Conservation (phyloP, 2,888 invertebrate species). For the Tigriopus californicus region DNA sequence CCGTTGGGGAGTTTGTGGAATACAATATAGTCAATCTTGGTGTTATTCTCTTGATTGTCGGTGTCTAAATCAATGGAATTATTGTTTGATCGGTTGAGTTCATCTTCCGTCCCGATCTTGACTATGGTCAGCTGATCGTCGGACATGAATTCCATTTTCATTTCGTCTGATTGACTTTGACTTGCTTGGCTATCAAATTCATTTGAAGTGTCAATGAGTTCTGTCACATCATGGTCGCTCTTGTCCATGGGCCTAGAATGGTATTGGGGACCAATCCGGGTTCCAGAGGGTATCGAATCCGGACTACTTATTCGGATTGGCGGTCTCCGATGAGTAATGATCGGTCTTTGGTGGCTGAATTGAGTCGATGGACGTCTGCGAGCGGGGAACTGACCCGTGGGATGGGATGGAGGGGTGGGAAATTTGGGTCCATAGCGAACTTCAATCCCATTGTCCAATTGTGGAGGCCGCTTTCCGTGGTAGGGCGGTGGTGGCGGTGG, state of each 20-base stretch:
- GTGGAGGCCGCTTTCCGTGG: neutral
- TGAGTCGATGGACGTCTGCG: neutral
- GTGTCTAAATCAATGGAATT: neutral
- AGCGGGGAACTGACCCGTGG: neutral
- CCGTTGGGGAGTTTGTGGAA: conserved; percentile 11
- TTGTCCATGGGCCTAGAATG: too few species aligned
- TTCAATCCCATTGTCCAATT: conserved; percentile 2
- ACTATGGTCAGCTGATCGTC: conserved; percentile 1
- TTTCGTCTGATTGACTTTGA: too few species aligned
- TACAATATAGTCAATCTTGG: conserved; percentile 1
- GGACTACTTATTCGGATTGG: too few species aligned
- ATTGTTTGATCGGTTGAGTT: neutral
- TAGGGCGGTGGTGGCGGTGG: neutral
- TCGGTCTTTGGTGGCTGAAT: too few species aligned
- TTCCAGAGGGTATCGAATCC: too few species aligned
- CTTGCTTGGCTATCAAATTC: too few species aligned
- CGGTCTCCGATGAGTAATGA: too few species aligned
- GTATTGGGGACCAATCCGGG: too few species aligned
- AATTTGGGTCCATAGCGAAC: neutral
- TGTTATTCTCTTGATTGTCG: neutral
- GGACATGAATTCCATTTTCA: too few species aligned
- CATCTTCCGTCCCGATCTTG: neutral
- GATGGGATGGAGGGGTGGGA: neutral
- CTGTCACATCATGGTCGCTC: too few species aligned
- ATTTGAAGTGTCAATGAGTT: too few species aligned